These are phyloP conservation scores for Drosophila putrida DNA, from an alignment of 2,888 invertebrate species.

Conservation along the genomic window DNA sequence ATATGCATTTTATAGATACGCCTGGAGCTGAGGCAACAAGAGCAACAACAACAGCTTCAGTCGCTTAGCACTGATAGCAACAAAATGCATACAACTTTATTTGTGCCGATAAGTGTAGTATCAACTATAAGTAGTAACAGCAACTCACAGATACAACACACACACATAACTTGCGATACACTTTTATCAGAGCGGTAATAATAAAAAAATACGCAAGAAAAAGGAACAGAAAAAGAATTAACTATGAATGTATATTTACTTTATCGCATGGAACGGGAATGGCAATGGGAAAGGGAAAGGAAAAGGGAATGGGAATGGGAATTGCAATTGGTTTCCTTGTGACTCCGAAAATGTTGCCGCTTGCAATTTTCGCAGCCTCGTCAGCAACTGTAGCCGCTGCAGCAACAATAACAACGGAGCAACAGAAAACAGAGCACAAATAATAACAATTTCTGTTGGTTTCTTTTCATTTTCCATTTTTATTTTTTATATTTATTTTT, in stretches of 20 bases:
- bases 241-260: constrained; percentile 61
- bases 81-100: constrained; percentile 72
- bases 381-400: constrained; percentile 44
- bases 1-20: constrained; percentile 62
- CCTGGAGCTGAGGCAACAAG: constrained; percentile 31
- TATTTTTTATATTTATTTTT: constrained; percentile 27
- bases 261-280: constrained; percentile 56
- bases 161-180: constrained; percentile 36
- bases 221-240: constrained; percentile 33
- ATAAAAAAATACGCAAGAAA: constrained; percentile 6
- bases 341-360: constrained; percentile 54
- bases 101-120: constrained; percentile 63
- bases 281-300: constrained; percentile 20
- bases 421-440: constrained; percentile 29
- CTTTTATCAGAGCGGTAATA: constrained; percentile 30
- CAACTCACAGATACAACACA: constrained; percentile 36
- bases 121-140: constrained; percentile 39
- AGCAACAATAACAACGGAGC: background rate
- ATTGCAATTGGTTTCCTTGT: constrained; percentile 60
- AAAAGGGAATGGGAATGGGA: constrained; percentile 26
- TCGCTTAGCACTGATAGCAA: constrained; percentile 42
- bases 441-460: constrained; percentile 66
- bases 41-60: constrained; percentile 7
- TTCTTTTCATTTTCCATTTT: constrained; percentile 30
- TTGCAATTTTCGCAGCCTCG: constrained; percentile 68